Base-by-base conservation (phyloP, 1,140 invertebrate genomes). In the Meteorus sp. region DNA sequence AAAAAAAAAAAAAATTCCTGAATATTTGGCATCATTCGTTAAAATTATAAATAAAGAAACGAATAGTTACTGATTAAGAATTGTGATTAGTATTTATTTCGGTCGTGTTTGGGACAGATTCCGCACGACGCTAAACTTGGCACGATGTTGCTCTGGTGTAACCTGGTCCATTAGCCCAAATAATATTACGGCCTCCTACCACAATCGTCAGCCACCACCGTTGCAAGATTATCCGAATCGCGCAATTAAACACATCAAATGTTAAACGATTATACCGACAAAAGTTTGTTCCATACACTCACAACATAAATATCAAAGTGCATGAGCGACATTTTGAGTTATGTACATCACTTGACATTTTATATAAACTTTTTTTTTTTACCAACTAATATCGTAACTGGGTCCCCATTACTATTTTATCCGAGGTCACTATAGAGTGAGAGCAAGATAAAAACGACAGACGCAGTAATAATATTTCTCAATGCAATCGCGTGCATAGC, bases 91-190 rank as follows among this genome's bases (percentile, higher is more conserved):
- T 60, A 76, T 77, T 78, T 78, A 78, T 78, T 76, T 59, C 77
- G 50, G 50, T 52, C 50, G 50, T 62, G 64, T 71, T 72, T 60
- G 70, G 67, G 67, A 67, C 64, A 74, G 74, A 74, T 67, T 70
- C 29, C 57, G 51, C n/a, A n/a, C 29, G 37, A 68, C 70, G 76
- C 76, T 37, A 37, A 52, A 78, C 64, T 77, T 78, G 75, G 74
- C 72, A 60, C 52, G 61, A 60, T 44, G 61, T 67, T 65, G 65
- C 62, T 57, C 60, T 66, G 62, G 62, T 68, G 65, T 73, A 78
- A 77, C 72, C 67, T 75, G 73, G 73, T 76, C 77, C 69, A 77
- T 77, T 78, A 77, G 72, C 76, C 75, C 69, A 74, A 60, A 76
- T 78, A 72, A 67, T 62, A 51, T 57, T 47, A 7, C 13, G 15